Base-by-base conservation (phyloP, 2,113 vertebrate genomes). In the Prietella phreatophila region DNA sequence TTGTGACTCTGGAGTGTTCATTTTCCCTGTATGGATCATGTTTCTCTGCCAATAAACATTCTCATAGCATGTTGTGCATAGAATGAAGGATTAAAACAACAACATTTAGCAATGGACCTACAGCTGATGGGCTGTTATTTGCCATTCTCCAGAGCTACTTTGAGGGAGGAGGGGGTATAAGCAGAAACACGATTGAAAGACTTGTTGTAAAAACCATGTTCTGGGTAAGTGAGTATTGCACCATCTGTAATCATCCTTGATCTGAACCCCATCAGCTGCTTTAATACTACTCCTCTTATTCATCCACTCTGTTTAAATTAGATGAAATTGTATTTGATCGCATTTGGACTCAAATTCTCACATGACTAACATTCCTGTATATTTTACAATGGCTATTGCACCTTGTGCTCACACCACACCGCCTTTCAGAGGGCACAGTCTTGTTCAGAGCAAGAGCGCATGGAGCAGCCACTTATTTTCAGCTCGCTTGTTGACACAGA, bases 381-480 rank as follows among this genome's bases (percentile, higher is more conserved):
- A 22, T 33, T 85, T 87, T 80, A n/a, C 61, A 67, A 13, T 22
- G 39, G 25, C 85, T 82, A 87, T 87, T 82, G 36, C 82, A 71
- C 50, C 61, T 69, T 30, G 53, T 36, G 69, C 60, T 78, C 83
- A 79, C 47, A 60, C 65, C 69, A 58, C 80, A 87, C 61, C 47
- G 82, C 36, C 80, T 79, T 87, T 81, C 80, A 85, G 30, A 58
- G 67, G 56, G 55, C 82, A 88, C 73, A 65, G 81, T 65, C 85
- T 84, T 61, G 81, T 82, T 27, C 50, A 78, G 78, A 84, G 76
- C 71, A 87, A 79, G 73, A 76, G 67, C 17, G 20, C 71, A 75
- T 42, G 71, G 36, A 42, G 81, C 82, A 85, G 89, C 89, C 88
- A 90, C 85, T 86, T 90, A 91, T 91, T 91, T 91, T 90, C 89